Base-by-base conservation (phyloP, 2,113 vertebrate genomes). In the Antechinus stuartii region DNA sequence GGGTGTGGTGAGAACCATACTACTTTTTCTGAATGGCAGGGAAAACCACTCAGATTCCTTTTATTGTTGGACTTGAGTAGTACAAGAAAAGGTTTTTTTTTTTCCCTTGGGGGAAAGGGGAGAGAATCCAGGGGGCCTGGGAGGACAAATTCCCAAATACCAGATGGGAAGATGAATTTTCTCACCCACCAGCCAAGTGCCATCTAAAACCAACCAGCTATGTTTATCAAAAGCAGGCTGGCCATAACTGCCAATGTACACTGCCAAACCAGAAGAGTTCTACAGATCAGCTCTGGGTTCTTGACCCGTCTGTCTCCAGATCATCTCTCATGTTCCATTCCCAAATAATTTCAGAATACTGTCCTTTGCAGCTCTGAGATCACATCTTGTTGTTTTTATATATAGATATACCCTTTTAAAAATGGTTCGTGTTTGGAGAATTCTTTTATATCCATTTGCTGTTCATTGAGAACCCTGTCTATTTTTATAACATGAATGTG, bases 401-500 rank as follows among this genome's bases (percentile, higher is more conserved):
- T 98, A 98, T 96, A 56, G 94, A 97, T 56, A 3, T 54, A 93
- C 97, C 16, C 97, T 97, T 98, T 98, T 98, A 96, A 98, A 98
- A 98, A 97, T 89, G 52, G 92, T 98, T 98, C 98, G 98, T 97
- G 96, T 98, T 98, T 97, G 96, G 94, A 98, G 96, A 97, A 98
- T 98, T 97, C 92, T 98, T 99, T 99, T 98, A 93, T 99, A 98
- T 95, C 94, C 6, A 92, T 98, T 99, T 97, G 97, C 95, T 94
- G 97, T 98, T 97, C 97, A 98, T 97, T 95, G 97, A 98, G 97
- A 98, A 98, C 98, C 97, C 98, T 98, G 98, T 98, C 96, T 99
- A 98, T 98, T 99, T 99, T 99, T 99, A 98, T 99, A 99, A 98
- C 94, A 96, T 95, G 95, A 94, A 97, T 98, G 98, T 98, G 95